phyloP scores from a whole-genome alignment of 2,797 vertebrate species.

The Triplophysa bombifrons region DNA sequence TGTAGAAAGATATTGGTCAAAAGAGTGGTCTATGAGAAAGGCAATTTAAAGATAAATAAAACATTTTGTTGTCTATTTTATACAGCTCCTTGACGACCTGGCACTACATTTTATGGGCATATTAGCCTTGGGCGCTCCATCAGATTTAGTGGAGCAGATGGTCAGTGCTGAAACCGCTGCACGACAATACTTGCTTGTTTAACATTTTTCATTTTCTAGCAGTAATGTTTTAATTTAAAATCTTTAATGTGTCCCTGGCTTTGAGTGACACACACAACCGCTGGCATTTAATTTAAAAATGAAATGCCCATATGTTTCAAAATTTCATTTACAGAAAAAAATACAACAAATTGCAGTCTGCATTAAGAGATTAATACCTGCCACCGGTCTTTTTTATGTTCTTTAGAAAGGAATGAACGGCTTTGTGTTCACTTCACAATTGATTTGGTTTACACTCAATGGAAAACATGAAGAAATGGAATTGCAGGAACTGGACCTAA shows the following conservation, averaged over 20 bases:
- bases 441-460: background rate
- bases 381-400: background rate
- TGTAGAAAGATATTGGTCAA: too few relatives aligned
- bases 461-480: background rate
- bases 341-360: background rate
- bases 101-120: background rate
- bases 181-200: background rate
- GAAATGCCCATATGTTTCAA: conserved; percentile 3
- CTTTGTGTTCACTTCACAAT: background rate
- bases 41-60: background rate
- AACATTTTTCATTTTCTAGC: background rate
- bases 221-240: background rate
- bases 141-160: background rate
- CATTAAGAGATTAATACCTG: background rate
- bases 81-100: background rate
- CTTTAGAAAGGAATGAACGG: background rate
- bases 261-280: background rate
- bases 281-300: background rate
- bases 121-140: background rate
- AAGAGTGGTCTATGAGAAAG: background rate
- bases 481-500: background rate
- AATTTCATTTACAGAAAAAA: background rate
- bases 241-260: background rate
- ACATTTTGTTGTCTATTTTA: background rate
- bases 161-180: background rate